Conservation (phyloP, 2,797 vertebrate genomes). For the Mus minutoides region DNA sequence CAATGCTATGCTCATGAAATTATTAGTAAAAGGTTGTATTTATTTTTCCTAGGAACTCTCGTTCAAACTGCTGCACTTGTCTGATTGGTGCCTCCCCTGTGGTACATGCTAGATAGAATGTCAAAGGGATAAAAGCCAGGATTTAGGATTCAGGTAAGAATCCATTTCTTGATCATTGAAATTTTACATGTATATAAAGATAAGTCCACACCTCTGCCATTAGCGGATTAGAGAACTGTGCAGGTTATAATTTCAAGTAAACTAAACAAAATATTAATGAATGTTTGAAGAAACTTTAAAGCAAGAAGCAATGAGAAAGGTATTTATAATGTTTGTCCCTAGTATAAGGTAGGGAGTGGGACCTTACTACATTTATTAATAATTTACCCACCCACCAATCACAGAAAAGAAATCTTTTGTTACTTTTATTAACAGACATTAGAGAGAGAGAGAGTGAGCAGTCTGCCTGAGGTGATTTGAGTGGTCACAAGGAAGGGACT, state of each 20-base stretch:
- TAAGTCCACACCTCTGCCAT: not conserved
- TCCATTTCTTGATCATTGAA: not conserved
- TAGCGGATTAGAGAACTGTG: not conserved
- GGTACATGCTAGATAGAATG: not conserved
- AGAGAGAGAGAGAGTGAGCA: not conserved
- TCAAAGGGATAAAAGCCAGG: not conserved
- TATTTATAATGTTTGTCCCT: not conserved
- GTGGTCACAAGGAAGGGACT: not conserved
- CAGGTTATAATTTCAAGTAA: not conserved
- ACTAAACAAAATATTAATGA: not conserved
- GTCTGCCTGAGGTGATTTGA: not conserved
- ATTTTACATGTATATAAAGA: not conserved
- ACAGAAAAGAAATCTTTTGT: not conserved
- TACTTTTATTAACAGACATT: not conserved
- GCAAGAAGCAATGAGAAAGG: not conserved
- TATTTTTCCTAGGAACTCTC: not conserved
- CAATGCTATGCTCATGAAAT: not conserved
- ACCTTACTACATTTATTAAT: not conserved
- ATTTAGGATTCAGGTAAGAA: not conserved
- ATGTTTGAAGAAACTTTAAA: not conserved
- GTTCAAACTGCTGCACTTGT: not conserved
- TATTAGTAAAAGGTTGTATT: constrained; percentile 50
- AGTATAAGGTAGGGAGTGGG: not conserved
- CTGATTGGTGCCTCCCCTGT: not conserved
- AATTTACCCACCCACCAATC: not conserved